Conservation (phyloP, 2,888 invertebrate genomes). For the Euplagia quadripunctaria region DNA sequence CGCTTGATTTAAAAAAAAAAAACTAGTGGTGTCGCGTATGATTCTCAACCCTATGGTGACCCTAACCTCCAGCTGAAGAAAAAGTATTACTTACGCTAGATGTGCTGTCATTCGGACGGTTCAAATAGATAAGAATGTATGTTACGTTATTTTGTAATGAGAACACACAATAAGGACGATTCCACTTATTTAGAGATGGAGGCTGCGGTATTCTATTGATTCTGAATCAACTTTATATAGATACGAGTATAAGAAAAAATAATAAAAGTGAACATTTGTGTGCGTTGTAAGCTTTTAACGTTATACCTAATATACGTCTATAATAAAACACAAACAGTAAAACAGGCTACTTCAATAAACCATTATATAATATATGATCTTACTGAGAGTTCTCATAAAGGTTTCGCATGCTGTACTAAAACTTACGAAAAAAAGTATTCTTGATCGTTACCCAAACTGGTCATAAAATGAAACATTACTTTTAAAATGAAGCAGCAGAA, state of each 20-base stretch:
- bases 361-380: neutral
- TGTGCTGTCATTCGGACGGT: too few relatives aligned
- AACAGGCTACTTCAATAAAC: slow-evolving; percentile 4
- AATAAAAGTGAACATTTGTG: neutral
- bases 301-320: neutral
- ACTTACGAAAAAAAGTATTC: slow-evolving; percentile 8
- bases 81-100: too few relatives aligned
- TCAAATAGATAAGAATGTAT: too few relatives aligned
- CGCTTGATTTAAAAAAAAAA: too few relatives aligned
- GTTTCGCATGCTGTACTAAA: neutral
- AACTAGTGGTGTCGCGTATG: too few relatives aligned
- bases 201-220: neutral
- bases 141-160: too few relatives aligned
- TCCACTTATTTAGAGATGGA: too few relatives aligned
- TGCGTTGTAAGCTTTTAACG: neutral
- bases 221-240: neutral
- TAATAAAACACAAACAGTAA: slow-evolving; percentile 1
- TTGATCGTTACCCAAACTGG: slow-evolving; percentile 18
- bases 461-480: slow-evolving; percentile 29
- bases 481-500: slow-evolving; percentile 5
- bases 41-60: too few relatives aligned
- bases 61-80: too few relatives aligned
- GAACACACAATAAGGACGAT: too few relatives aligned
- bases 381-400: neutral
- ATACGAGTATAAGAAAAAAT: neutral